phyloP scores from a whole-genome alignment of 2,888 invertebrate genomes.

The Nemapogon koenigi region DNA sequence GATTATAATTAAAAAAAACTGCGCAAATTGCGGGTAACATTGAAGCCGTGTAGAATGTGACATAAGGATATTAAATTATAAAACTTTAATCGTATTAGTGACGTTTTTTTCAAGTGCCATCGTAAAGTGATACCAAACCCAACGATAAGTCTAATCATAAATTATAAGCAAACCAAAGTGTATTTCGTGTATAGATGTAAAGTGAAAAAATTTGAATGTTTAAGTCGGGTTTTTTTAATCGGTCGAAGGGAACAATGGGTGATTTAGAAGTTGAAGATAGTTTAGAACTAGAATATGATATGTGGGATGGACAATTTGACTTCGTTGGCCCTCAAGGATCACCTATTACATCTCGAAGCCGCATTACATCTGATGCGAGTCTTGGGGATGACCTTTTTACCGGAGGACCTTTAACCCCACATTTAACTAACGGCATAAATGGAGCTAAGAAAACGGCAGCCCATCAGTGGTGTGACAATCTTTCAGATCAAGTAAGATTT shows the following conservation, averaged over 20 bases:
- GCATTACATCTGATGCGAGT: constrained; percentile 46
- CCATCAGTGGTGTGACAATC: constrained; percentile 65
- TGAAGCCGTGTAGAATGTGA: too few species aligned
- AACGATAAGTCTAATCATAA: too few species aligned
- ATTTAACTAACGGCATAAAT: constrained; percentile 51
- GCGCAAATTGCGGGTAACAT: too few species aligned
- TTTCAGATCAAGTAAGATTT: constrained; percentile 67
- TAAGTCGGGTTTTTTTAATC: constrained; percentile 52
- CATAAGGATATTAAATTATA: too few species aligned
- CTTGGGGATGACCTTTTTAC: constrained; percentile 55
- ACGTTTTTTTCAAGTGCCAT: too few species aligned
- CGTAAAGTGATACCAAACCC: too few species aligned
- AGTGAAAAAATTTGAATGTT: constrained; percentile 40
- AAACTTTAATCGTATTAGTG: too few species aligned
- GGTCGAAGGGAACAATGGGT: constrained; percentile 49
- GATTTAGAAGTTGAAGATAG: constrained; percentile 62
- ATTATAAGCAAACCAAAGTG: neutral
- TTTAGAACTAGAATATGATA: constrained; percentile 81
- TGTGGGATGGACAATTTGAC: constrained; percentile 91
- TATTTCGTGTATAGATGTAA: neutral
- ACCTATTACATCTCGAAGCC: constrained; percentile 33
- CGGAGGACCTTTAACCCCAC: constrained; percentile 50
- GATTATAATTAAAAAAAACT: constrained; percentile 58
- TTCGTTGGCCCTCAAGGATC: constrained; percentile 72
- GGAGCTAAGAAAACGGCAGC: constrained; percentile 64